Conservation (phyloP, 2,113 vertebrate species). For the Barnardius zonarius region DNA sequence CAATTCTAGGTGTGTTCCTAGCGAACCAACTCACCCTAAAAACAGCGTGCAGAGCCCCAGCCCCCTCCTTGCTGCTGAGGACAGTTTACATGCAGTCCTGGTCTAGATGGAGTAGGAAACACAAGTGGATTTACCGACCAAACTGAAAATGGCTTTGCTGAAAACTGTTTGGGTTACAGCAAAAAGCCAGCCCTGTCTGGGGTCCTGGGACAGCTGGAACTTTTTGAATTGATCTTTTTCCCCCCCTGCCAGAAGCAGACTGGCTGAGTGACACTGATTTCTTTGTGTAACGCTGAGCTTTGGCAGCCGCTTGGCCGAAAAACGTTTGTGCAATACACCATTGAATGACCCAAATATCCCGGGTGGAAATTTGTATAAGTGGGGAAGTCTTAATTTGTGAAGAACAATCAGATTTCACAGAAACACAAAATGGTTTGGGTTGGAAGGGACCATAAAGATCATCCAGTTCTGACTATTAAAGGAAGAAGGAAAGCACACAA, state of each 20-base stretch:
- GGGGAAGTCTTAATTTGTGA: neutral
- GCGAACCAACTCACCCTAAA: neutral
- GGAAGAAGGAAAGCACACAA: neutral
- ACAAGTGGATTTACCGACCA: neutral
- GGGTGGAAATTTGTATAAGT: neutral
- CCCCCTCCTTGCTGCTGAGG: rapidly evolving
- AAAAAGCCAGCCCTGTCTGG: neutral
- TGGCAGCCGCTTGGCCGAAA: neutral
- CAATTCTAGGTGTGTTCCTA: neutral
- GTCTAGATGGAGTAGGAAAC: neutral
- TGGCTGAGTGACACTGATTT: neutral
- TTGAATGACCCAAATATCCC: neutral
- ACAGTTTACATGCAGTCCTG: rapidly evolving
- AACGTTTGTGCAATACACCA: neutral
- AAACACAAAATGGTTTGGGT: neutral
- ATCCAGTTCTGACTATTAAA: neutral
- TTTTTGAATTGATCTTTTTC: neutral
- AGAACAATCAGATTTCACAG: neutral
- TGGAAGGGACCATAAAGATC: neutral
- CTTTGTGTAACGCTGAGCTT: neutral
- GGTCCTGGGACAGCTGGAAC: slow-evolving; percentile 45
- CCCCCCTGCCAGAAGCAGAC: neutral
- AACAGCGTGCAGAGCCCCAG: neutral
- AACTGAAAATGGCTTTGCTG: neutral
- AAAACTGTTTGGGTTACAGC: slow-evolving; percentile 23